Conservation (phyloP, 2,888 invertebrate genomes). For the Ophion ellenae region DNA sequence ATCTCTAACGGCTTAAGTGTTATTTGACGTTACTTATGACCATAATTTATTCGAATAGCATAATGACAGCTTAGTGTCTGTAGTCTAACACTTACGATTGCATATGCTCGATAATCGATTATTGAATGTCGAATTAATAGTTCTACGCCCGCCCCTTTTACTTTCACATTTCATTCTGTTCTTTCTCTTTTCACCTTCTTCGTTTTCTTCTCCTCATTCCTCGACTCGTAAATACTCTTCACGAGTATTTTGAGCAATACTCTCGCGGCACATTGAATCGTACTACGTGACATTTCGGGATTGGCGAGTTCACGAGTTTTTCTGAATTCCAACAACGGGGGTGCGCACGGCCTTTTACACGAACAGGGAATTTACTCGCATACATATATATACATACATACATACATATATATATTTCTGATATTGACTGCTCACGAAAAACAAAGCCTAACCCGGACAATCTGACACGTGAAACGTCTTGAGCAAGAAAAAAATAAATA, state of each 20-base stretch:
- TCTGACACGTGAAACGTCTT: not conserved
- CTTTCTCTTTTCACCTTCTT: slow-evolving; percentile 17
- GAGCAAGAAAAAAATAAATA: too few relatives aligned
- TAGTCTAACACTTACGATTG: not conserved
- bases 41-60: too few relatives aligned
- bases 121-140: slow-evolving; percentile 43
- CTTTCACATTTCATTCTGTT: slow-evolving; percentile 36
- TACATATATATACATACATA: not conserved
- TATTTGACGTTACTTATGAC: not conserved
- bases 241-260: slow-evolving; percentile 43
- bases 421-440: not conserved
- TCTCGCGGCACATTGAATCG: slow-evolving; percentile 34
- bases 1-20: not conserved
- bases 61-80: too few relatives aligned
- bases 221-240: slow-evolving; percentile 19
- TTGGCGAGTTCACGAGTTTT: slow-evolving; percentile 75
- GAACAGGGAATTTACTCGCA: slow-evolving; percentile 62
- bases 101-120: slow-evolving; percentile 48
- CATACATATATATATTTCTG: not conserved
- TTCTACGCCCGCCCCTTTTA: slow-evolving; percentile 54
- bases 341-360: slow-evolving; percentile 76
- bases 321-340: slow-evolving; percentile 72
- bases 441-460: not conserved
- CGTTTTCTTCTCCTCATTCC: not conserved
- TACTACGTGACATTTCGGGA: slow-evolving; percentile 79